Conservation (phyloP, 2,113 vertebrate species). For the Neofelis nebulosa region DNA sequence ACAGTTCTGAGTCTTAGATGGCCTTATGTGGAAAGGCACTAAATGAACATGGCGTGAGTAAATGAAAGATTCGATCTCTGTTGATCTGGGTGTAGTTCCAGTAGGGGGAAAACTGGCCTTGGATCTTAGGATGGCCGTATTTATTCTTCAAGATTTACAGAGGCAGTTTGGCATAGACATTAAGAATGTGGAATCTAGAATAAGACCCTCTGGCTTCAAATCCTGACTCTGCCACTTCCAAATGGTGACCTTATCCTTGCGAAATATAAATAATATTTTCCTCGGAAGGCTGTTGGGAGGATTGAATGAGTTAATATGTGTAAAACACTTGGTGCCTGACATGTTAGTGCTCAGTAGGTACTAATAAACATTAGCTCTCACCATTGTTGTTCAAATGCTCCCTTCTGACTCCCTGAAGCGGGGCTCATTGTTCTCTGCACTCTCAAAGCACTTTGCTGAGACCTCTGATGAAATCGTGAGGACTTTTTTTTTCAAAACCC, state of each 20-base stretch:
- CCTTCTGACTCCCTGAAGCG: background rate
- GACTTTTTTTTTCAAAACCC: background rate
- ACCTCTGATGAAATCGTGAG: background rate
- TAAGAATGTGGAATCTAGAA: background rate
- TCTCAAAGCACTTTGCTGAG: background rate
- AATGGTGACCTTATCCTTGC: background rate
- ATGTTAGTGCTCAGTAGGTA: background rate
- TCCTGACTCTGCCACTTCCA: background rate
- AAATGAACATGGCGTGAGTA: background rate
- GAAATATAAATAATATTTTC: background rate
- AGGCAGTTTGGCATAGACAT: background rate
- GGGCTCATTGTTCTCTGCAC: background rate
- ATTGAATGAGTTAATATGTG: background rate
- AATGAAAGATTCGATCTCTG: background rate
- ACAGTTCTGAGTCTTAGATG: background rate
- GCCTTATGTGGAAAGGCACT: background rate
- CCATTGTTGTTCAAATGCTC: background rate
- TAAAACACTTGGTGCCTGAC: background rate
- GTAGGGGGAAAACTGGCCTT: background rate
- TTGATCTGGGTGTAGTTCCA: background rate
- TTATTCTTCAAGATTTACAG: slow-evolving; percentile 40
- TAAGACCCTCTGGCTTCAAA: background rate
- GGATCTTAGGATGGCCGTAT: background rate
- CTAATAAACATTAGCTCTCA: background rate
- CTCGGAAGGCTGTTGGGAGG: background rate